Percentiles rank a stretch among this genome's conserved stretches.
Evolutionary conservation across 2,797 vertebrate genomes (phyloP).

Genomic region (Jordanella pulchra): DNA sequence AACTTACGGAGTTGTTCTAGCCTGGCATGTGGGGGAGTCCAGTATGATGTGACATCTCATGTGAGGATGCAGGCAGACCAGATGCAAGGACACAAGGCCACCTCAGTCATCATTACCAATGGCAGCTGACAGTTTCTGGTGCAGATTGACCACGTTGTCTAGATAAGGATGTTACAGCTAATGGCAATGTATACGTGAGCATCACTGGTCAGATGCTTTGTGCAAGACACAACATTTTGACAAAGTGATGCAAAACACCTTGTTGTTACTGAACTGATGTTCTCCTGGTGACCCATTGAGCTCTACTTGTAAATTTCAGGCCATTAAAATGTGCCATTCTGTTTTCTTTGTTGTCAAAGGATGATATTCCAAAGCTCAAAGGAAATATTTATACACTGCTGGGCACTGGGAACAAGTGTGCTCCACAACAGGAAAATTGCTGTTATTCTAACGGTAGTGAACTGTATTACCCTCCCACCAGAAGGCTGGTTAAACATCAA

Average conservation of each 20-base stretch:
- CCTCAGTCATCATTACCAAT: conserved; percentile 96
- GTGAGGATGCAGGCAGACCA: conserved; percentile 93
- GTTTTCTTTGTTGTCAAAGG: conserved; percentile 38
- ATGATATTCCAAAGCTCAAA: conserved; percentile 38
- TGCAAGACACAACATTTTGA: conserved; percentile 50
- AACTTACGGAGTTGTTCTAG: conserved; percentile 89
- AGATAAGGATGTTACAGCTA: conserved; percentile 73
- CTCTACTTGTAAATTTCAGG: conserved; percentile 36
- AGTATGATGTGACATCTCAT: conserved; percentile 91
- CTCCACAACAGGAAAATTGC: conserved; percentile 50
- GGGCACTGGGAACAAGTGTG: conserved; percentile 29
- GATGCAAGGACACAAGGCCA: conserved; percentile 93
- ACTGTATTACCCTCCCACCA: conserved; percentile 42
- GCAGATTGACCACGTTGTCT: conserved; percentile 45
- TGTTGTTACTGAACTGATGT: conserved; percentile 42
- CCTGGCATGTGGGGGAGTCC: conserved; percentile 89
- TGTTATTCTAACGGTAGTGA: conserved; percentile 48
- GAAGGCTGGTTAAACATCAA: conserved; percentile 76
- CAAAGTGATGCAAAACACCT: conserved; percentile 37
- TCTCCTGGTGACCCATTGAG: conserved; percentile 56
- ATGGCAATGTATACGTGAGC: conserved; percentile 66
- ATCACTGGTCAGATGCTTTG: conserved; percentile 75
- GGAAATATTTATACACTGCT: conserved; percentile 29
- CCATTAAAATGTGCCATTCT: conserved; percentile 36
- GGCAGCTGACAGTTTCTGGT: conserved; percentile 88